phyloP scores from a whole-genome alignment of 2,888 invertebrate species.

The Thysanoteuthis rhombus region DNA sequence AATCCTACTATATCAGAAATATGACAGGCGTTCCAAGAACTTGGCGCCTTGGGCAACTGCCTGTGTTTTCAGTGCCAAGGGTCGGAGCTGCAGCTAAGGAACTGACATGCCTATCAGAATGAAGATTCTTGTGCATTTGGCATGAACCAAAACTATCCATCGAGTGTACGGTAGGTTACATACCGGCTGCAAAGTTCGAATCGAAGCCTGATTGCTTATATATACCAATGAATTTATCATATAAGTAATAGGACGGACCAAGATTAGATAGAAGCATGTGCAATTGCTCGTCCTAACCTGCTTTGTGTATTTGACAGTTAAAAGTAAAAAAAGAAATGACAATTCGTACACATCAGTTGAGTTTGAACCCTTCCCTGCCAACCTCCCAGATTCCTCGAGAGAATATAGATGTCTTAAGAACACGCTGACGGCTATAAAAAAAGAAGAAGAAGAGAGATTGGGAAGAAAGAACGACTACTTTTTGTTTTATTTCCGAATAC shows the following conservation, averaged over 20 bases:
- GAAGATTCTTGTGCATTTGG: not conserved
- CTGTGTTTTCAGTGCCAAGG: no score
- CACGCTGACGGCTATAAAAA: not conserved
- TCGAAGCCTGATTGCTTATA: not conserved
- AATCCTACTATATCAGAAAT: no score
- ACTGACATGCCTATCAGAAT: not conserved
- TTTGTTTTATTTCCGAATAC: not conserved
- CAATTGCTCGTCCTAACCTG: no score
- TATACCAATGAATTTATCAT: not conserved
- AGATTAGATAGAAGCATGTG: not conserved
- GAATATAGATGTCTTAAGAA: not conserved
- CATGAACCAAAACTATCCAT: not conserved
- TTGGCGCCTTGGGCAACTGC: no score
- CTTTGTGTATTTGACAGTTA: not conserved
- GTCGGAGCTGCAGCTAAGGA: no score
- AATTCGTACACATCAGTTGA: not conserved
- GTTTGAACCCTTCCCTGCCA: not conserved
- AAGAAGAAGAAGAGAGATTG: no score
- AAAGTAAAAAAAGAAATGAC: not conserved
- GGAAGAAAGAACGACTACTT: no score
- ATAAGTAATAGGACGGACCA: not conserved
- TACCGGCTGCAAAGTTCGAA: not conserved
- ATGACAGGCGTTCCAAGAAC: no score
- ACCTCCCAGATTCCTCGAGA: not conserved
- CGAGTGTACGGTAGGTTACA: not conserved